A percentile compares a stretch with the other conserved stretches of the same genome.
Conservation (phyloP, 2,888 invertebrate genomes). For the Minunthozetes semirufus region DNA sequence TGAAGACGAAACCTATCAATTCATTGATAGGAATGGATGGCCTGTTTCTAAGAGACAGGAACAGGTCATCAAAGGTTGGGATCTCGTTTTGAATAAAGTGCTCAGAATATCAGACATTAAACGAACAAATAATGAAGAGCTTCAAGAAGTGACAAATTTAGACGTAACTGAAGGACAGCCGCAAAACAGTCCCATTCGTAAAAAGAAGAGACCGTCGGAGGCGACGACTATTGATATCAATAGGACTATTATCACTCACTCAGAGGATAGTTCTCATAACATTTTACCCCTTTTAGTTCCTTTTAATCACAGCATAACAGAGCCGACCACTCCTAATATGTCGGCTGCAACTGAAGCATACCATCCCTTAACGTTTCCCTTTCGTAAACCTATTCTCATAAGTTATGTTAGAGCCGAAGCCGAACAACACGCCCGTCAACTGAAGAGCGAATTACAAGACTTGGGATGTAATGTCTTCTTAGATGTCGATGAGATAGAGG, state of each 20-base stretch:
- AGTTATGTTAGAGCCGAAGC: constrained; percentile 50
- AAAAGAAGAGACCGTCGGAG: too few species aligned
- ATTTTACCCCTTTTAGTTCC: background rate
- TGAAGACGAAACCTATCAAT: too few species aligned
- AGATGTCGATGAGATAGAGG: constrained; percentile 50
- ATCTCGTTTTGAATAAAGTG: constrained; percentile 43
- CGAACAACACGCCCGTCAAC: constrained; percentile 47
- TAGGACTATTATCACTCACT: too few species aligned
- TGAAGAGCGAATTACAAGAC: constrained; percentile 46
- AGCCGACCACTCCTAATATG: background rate
- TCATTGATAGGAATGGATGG: constrained; percentile 46
- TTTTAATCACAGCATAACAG: background rate
- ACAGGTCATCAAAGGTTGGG: constrained; percentile 44
- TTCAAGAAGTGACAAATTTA: too few species aligned
- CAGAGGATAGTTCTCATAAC: background rate
- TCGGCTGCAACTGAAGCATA: too few species aligned
- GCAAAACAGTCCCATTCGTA: too few species aligned
- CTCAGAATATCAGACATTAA: background rate
- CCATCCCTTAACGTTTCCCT: too few species aligned
- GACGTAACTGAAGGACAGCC: too few species aligned
- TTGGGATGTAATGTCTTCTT: constrained; percentile 43
- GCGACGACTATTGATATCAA: too few species aligned
- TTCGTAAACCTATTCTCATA: constrained; percentile 45
- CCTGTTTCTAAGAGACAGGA: constrained; percentile 46
- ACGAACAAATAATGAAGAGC: background rate